Evolutionary conservation across 2,113 vertebrate species (phyloP), one percentile per base, ranked within the genome.

Genomic region (Actenoides hombroni): DNA sequence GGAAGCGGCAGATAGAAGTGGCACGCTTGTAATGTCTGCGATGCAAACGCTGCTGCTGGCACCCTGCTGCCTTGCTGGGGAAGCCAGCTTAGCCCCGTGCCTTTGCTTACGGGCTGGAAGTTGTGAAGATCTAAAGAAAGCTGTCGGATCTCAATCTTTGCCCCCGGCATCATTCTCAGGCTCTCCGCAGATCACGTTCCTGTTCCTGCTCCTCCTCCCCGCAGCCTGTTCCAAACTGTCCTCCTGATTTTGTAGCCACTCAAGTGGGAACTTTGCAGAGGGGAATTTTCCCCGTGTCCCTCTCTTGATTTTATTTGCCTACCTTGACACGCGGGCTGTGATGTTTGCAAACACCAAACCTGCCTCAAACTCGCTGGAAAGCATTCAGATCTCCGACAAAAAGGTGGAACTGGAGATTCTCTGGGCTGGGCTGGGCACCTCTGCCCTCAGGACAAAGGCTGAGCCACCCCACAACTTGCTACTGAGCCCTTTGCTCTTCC

Each of bases 21-120:
- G 83, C 83, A 77, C 60, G 94, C 78, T 63, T 74, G 91, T 60
- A 39, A 92, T 80, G 76, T 86, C 85, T 93, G 71, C 23, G 95
- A 95, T 70, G 85, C 80, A 71, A 24, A 88, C 74, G 29, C 11
- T 86, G 93, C 96, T 75, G 64, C 67, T 83, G 88, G 88, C 39
- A 0, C 8, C 49, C 49, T 14, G 28, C 6, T 4, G 82, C 61
- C 77, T 37, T 57, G 29, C 64, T 3, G 3, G 87, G 86, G 69
- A 81, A 75, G 73, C 35, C 44, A 21, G 24, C 17, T 35, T 18
- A 26, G 56, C 39, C 0, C 0, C 7, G 3, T 42, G 53, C 3
- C 0, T 53, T 48, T 2, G 9, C 31, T 69, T 64, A 37, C 60
- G 7, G 0, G 12, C 39, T 61, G 73, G n/a, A 59, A 61, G 39